A percentile compares a stretch with the other conserved stretches of the same genome.
Evolutionary conservation across 2,797 vertebrate genomes (phyloP).

Genomic region (Acrossocheilus fasciatus): DNA sequence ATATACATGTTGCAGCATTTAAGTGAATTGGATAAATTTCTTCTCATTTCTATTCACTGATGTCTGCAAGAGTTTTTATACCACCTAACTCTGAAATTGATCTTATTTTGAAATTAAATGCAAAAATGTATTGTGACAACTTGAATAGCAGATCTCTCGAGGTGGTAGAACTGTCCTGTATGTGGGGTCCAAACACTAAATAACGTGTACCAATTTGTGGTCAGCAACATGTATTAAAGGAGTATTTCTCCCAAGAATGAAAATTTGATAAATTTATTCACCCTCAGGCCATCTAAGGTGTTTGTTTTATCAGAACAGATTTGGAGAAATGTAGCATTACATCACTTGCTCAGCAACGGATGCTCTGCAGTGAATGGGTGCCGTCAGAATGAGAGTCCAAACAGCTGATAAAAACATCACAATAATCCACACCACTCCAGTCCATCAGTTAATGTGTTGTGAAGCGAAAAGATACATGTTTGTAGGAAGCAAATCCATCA

Average conservation of each 20-base stretch:
- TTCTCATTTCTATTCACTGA: slow-evolving; percentile 6
- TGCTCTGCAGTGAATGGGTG: neutral
- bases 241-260: neutral
- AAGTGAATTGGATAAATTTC: neutral
- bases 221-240: neutral
- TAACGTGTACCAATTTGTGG: neutral
- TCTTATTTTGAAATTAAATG: neutral
- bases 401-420: neutral
- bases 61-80: slow-evolving; percentile 13
- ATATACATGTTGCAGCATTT: neutral
- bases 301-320: neutral
- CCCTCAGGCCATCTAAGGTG: neutral
- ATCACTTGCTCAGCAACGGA: too few species aligned
- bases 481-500: neutral
- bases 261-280: neutral
- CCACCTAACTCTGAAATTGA: neutral
- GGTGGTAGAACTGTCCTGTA: neutral
- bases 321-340: neutral
- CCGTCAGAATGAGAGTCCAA: neutral
- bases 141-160: neutral
- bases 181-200: neutral
- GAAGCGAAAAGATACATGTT: neutral
- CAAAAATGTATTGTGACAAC: neutral
- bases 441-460: neutral
- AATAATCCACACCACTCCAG: neutral